Evolutionary conservation across 2,888 invertebrate genomes (phyloP).

Genomic region (Empis livida): DNA sequence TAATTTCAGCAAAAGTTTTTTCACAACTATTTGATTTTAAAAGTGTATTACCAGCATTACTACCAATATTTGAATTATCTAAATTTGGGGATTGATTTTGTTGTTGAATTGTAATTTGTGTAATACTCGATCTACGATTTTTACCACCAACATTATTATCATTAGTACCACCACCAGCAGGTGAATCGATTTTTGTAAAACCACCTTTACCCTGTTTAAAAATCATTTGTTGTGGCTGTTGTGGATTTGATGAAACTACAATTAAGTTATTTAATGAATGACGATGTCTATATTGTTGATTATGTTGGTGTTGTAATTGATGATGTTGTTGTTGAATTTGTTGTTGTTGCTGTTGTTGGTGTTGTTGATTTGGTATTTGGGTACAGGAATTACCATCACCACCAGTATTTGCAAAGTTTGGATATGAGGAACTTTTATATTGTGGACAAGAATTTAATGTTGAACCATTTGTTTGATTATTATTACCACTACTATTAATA

Average conservation of each 20-base stretch:
- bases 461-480: constrained; percentile 5
- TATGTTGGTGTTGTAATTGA: constrained; percentile 8
- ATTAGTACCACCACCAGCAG: constrained; percentile 7
- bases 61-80: constrained; percentile 4
- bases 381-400: constrained; percentile 9
- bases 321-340: constrained; percentile 9
- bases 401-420: constrained; percentile 27
- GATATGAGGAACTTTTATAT: constrained; percentile 31
- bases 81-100: constrained; percentile 2
- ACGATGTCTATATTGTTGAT: constrained; percentile 20
- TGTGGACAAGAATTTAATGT: constrained; percentile 13
- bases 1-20: constrained; percentile 28
- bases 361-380: constrained; percentile 12
- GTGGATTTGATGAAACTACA: constrained; percentile 27
- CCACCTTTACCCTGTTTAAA: constrained; percentile 30
- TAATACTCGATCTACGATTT: constrained; percentile 19
- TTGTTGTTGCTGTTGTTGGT: constrained; percentile 20
- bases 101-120: constrained; percentile 9
- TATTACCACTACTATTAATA: constrained; percentile 3
- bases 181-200: constrained; percentile 15
- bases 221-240: constrained; percentile 27
- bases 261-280: constrained; percentile 33
- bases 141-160: constrained; percentile 9
- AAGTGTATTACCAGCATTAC: background rate
- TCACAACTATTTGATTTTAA: constrained; percentile 14